Evolutionary conservation across 2,113 vertebrate species (phyloP).

Genomic region (Ciconia boyciana): DNA sequence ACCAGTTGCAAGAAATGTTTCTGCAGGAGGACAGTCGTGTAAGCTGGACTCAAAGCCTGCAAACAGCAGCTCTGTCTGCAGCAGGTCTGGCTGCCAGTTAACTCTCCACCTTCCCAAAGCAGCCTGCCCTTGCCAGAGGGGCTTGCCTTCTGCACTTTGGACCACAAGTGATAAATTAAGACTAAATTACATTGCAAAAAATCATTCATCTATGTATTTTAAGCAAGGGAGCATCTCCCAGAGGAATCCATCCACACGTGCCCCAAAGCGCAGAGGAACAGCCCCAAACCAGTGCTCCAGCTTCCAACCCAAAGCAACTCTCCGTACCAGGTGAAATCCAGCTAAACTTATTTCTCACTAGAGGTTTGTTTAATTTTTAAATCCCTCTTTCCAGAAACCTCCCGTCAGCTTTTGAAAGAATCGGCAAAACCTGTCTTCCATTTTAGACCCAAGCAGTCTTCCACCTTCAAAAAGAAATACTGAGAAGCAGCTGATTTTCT

Average conservation of each 20-base stretch:
- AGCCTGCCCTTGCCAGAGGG: background rate
- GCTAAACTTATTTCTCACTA: background rate
- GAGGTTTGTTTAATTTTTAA: background rate
- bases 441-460: background rate
- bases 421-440: background rate
- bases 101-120: background rate
- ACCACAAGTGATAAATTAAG: background rate
- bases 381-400: background rate
- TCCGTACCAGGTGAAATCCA: background rate
- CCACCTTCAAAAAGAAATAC: background rate
- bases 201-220: rapidly evolving
- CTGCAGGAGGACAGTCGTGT: rapidly evolving
- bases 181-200: background rate
- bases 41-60: background rate
- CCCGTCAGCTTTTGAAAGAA: background rate
- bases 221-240: background rate
- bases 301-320: background rate
- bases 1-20: background rate
- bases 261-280: background rate
- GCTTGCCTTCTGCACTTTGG: background rate
- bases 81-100: background rate
- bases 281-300: background rate
- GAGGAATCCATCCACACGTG: rapidly evolving
- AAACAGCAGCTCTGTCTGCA: background rate
- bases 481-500: background rate